Conservation (phyloP, 2,888 invertebrate species). For the Luffia ferchaultella region DNA sequence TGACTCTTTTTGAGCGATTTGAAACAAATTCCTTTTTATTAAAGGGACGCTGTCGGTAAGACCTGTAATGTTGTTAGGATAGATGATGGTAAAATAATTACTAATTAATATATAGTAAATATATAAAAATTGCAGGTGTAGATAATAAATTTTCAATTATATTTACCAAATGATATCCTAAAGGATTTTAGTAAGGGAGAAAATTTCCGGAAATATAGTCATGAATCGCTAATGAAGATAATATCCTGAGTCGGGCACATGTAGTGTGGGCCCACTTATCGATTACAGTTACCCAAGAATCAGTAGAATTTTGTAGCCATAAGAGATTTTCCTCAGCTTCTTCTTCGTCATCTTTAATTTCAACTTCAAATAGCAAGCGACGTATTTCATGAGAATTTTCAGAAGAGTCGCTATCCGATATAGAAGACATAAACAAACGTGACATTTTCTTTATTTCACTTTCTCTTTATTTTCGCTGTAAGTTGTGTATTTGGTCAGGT, state of each 20-base stretch:
- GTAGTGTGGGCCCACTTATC: not conserved
- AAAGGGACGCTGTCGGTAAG: not conserved
- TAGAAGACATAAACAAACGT: not conserved
- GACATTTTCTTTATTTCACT: not conserved
- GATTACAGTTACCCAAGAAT: not conserved
- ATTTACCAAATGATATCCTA: not conserved
- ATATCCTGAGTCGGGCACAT: not conserved
- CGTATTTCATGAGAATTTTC: not conserved
- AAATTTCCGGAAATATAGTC: not conserved
- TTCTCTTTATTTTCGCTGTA: not conserved
- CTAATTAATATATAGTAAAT: not conserved
- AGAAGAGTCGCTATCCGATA: not conserved
- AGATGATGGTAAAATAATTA: not conserved
- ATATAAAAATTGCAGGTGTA: not conserved
- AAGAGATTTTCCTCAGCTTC: not conserved
- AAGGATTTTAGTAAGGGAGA: not conserved
- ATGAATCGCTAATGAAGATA: not conserved
- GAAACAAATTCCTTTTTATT: not conserved
- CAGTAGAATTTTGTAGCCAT: not conserved
- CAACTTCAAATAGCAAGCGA: not conserved
- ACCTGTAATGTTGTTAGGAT: not conserved
- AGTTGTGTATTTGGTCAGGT: not conserved
- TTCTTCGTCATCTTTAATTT: not conserved
- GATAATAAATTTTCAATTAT: not conserved
- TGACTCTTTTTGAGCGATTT: not conserved